These are phyloP conservation scores for Rhadinocentrus ornatus DNA, from an alignment of 2,797 vertebrate species.

Conservation along the genomic window DNA sequence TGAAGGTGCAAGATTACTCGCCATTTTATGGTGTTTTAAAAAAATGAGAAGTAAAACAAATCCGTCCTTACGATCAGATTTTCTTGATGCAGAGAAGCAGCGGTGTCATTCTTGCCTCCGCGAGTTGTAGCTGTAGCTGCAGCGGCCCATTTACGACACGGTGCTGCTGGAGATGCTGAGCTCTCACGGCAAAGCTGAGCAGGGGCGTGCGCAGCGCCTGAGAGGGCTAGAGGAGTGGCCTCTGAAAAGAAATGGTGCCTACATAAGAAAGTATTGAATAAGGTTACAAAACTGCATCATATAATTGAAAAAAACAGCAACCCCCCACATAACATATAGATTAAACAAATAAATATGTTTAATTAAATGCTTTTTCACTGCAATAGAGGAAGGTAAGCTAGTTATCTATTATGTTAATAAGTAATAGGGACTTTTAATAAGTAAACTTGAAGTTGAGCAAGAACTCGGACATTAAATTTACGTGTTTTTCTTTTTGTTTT, in stretches of 20 bases:
- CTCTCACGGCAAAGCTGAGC: constrained; percentile 41
- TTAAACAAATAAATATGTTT: no score
- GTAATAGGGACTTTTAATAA: no score
- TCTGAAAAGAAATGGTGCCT: neutral
- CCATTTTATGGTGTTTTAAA: constrained; percentile 45
- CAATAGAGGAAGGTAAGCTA: no score
- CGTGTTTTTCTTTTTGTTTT: no score
- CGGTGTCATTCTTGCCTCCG: constrained; percentile 70
- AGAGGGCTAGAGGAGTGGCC: constrained; percentile 19
- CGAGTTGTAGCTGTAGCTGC: constrained; percentile 66
- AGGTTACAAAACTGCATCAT: no score
- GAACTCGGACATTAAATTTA: no score
- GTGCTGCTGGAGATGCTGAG: constrained; percentile 49
- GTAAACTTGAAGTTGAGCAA: no score
- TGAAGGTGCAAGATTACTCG: constrained; percentile 34
- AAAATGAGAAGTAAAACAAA: constrained; percentile 7
- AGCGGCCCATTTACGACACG: constrained; percentile 60
- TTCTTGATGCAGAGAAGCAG: constrained; percentile 43
- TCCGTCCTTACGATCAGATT: constrained; percentile 48
- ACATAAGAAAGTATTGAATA: neutral
- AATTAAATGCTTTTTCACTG: no score
- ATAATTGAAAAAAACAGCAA: no score
- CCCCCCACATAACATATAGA: no score
- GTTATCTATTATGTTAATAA: no score
- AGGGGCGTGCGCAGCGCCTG: constrained; percentile 62